Evolutionary conservation across 2,113 vertebrate species (phyloP), one percentile per base, ranked within the genome.

Genomic region (Thalassarche chlororhynchos): DNA sequence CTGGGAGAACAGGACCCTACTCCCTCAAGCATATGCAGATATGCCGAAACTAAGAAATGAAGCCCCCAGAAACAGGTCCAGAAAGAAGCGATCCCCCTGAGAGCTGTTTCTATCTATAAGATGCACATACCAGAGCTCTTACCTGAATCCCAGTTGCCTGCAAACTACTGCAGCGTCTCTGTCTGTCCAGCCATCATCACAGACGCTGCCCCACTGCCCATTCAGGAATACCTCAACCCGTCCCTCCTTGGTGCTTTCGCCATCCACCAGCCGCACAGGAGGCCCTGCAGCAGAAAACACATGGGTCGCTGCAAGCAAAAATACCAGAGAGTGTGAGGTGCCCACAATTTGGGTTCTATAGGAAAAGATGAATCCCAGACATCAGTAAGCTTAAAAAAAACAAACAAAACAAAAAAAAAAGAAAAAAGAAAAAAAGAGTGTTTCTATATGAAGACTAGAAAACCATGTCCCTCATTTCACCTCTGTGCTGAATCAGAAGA

Each of bases 131-230:
- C 44, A 51, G 38, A 62, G 32, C 49, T 83, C 54, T 78, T 92
- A 99, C 99, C 99, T 99, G 98, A 99, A 99, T 79, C 99, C 99
- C 40, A 99, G 98, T 90, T 99, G 99, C 76, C 98, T 98, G 98
- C 99, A 99, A 96, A 99, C 99, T 91, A 99, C 99, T 92, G 98
- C 62, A 3, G 99, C 99, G 3, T 99, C 99, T 93, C 97, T 98
- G 93, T 99, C 98, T 58, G 94, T 98, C 99, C 99, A 99, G 94
- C 97, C 98, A 88, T 99, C 98, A 12, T 99, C 99, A 86, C 99
- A 99, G 97, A 99, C 96, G 3, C 99, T 99, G 78, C 99, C 99
- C 99, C 99, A 99, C 96, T 99, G 98, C 8, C 99, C 98, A 14
- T 99, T 99, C 91, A 99, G 98, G 92, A 99, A 95, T 5, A 99